A percentile compares a stretch with the other conserved stretches of the same genome.
These are phyloP conservation scores for Coendou prehensilis DNA, from an alignment of 2,797 vertebrate species.

Conservation along the genomic window DNA sequence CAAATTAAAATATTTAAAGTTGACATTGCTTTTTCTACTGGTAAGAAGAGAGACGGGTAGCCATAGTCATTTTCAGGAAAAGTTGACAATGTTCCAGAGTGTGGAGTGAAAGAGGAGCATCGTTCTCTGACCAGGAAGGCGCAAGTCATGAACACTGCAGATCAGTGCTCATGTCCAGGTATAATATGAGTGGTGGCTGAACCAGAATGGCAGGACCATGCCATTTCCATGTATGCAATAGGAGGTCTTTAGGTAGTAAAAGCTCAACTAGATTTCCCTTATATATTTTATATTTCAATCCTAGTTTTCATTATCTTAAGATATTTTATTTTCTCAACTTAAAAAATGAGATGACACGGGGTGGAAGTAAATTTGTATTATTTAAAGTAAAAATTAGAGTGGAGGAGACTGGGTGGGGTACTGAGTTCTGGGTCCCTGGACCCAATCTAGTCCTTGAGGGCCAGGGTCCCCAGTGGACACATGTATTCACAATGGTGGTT, in stretches of 20 bases:
- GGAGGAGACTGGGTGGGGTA: neutral
- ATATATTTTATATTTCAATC: neutral
- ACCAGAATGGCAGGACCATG: neutral
- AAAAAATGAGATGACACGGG: neutral
- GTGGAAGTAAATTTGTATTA: neutral
- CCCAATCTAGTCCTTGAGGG: no score
- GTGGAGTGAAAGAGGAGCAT: rapidly evolving
- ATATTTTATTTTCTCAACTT: neutral
- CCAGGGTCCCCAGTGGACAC: no score
- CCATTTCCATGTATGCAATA: neutral
- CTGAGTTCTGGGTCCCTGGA: neutral
- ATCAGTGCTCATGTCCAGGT: neutral
- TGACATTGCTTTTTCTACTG: neutral
- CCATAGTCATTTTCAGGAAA: neutral
- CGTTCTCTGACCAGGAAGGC: neutral
- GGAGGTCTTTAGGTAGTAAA: neutral
- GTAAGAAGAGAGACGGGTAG: neutral
- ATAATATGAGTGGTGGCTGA: neutral
- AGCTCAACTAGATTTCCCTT: neutral
- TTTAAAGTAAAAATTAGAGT: neutral
- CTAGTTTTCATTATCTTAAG: neutral
- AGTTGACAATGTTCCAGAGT: neutral
- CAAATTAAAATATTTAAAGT: neutral
- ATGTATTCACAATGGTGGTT: rapidly evolving
- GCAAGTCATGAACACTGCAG: rapidly evolving